phyloP scores from a whole-genome alignment of 2,797 vertebrate species.

The Staurois parvus region DNA sequence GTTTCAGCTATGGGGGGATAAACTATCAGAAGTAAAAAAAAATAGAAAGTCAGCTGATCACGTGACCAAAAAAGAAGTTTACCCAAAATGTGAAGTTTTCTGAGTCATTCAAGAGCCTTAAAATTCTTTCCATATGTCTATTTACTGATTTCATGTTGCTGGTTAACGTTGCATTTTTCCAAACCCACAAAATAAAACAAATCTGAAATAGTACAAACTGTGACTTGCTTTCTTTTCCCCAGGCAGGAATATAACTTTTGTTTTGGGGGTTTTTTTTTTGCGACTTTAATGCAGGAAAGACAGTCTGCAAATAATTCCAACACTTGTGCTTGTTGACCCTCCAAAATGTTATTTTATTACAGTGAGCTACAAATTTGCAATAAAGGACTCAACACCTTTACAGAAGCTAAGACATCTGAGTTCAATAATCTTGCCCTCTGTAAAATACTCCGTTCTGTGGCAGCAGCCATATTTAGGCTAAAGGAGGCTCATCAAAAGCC shows the following conservation, averaged over 20 bases:
- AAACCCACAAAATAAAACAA: not conserved
- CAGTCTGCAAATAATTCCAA: not conserved
- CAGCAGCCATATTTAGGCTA: not conserved
- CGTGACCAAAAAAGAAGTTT: not conserved
- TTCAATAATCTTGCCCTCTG: not conserved
- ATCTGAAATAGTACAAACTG: not conserved
- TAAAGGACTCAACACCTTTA: no score
- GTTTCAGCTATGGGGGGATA: not conserved
- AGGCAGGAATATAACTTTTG: not conserved
- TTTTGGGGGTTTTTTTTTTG: not conserved
- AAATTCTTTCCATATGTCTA: slow-evolving; percentile 8
- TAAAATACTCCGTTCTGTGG: not conserved
- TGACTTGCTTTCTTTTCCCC: not conserved
- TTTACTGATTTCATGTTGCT: not conserved
- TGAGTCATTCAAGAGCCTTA: not conserved
- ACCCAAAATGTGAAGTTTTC: not conserved
- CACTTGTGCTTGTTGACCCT: not conserved
- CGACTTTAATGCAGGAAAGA: not conserved
- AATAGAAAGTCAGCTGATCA: not conserved
- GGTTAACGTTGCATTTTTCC: not conserved
- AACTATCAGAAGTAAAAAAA: not conserved
- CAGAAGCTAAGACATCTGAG: not conserved
- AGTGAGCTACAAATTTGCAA: not conserved
- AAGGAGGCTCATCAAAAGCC: not conserved
- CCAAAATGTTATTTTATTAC: not conserved